phyloP scores from a whole-genome alignment of 2,113 vertebrate genomes.

The Cisticola juncidis region DNA sequence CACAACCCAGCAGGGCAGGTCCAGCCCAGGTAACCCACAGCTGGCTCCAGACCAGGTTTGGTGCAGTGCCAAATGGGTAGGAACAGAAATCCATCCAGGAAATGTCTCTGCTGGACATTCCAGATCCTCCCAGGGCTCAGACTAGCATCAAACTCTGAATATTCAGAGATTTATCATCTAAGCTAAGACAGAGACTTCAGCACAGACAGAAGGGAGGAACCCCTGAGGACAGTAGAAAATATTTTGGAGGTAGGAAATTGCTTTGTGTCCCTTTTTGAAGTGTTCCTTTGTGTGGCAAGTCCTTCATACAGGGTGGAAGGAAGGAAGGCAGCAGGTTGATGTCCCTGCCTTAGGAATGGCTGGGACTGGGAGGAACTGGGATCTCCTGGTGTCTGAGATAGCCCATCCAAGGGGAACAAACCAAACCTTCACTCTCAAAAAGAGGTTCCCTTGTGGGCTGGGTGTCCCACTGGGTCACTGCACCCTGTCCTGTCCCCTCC shows the following conservation, averaged over 20 bases:
- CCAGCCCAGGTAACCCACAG: background rate
- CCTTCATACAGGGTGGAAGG: background rate
- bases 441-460: background rate
- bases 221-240: background rate
- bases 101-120: background rate
- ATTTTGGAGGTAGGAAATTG: background rate
- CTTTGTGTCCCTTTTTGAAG: background rate
- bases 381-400: background rate
- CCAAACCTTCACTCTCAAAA: accelerated
- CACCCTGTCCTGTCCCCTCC: background rate
- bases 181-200: background rate
- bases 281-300: background rate
- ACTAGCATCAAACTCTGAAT: background rate
- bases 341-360: background rate
- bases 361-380: background rate
- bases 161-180: background rate
- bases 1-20: background rate
- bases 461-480: background rate
- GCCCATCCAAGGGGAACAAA: background rate
- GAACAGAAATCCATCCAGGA: background rate
- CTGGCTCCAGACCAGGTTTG: background rate
- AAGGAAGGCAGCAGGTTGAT: background rate
- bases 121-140: background rate
- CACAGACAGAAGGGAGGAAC: background rate
- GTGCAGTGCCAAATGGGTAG: background rate